phyloP scores from a whole-genome alignment of 37 sponge, comb jelly and placozoan species.

The Aplysina aerophoba region DNA sequence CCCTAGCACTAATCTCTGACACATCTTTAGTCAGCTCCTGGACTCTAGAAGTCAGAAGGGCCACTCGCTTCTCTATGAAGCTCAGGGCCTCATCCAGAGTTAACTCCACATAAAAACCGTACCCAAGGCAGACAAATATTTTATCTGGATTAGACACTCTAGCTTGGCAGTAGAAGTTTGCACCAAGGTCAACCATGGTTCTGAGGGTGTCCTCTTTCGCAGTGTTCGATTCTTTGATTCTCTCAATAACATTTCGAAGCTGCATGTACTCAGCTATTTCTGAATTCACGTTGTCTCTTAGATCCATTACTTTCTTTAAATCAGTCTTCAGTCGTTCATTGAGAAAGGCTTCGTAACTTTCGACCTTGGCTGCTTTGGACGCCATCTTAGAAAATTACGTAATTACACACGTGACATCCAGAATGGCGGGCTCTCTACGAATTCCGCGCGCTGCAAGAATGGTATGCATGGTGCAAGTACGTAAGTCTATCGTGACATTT shows the following conservation, averaged over 20 bases:
- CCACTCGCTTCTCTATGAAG: conserved; percentile 76
- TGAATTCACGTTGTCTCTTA: conserved; percentile 51
- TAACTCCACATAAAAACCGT: conserved; percentile 81
- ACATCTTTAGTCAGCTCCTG: conserved; percentile 64
- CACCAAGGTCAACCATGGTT: conserved; percentile 85
- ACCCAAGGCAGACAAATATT: conserved; percentile 80
- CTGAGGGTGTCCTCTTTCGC: conserved; percentile 28
- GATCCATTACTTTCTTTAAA: conserved; percentile 59
- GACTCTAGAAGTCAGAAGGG: conserved; percentile 49
- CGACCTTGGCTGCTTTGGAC: too few relatives aligned
- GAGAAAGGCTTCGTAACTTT: conserved; percentile 78
- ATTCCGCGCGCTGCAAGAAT: too few relatives aligned
- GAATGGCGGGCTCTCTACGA: too few relatives aligned
- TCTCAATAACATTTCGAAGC: conserved; percentile 65
- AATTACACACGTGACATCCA: too few relatives aligned
- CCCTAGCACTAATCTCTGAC: conserved; percentile 79
- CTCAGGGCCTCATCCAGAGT: conserved; percentile 72
- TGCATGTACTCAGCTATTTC: conserved; percentile 78
- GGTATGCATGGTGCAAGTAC: too few relatives aligned
- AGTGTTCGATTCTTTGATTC: conserved; percentile 7
- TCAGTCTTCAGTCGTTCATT: conserved; percentile 84
- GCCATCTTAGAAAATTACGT: too few relatives aligned
- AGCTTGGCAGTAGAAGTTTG: conserved; percentile 83
- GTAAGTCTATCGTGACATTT: too few relatives aligned
- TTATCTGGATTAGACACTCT: conserved; percentile 62